Conservation (phyloP, 2,888 invertebrate species). For the Salticus scenicus region DNA sequence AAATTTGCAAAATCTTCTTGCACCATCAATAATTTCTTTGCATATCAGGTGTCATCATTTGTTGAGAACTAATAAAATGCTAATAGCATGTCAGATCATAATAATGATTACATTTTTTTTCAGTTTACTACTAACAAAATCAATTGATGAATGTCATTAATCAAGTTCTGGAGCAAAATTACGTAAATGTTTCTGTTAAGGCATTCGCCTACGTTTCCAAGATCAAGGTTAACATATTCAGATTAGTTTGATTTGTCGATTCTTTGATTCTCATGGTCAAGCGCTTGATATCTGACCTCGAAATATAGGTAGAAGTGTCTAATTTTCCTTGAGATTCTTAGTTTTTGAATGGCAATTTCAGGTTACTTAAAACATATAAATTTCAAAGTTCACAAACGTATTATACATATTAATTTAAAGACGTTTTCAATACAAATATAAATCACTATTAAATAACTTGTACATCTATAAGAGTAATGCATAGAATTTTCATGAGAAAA, state of each 20-base stretch:
- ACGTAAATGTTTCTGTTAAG: background rate
- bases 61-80: background rate
- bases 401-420: background rate
- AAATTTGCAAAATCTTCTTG: background rate
- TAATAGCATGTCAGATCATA: background rate
- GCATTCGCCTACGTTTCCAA: conserved; percentile 49
- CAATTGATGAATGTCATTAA: conserved; percentile 1
- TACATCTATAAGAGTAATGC: no score
- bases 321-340: conserved; percentile 8
- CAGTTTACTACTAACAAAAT: background rate
- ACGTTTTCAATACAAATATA: background rate
- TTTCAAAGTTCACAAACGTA: background rate
- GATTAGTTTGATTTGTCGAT: conserved; percentile 34
- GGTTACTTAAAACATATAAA: background rate
- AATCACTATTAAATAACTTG: no score
- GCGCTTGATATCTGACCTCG: conserved; percentile 37
- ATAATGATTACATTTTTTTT: no score
- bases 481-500: no score
- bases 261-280: conserved; percentile 49
- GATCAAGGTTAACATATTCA: conserved; percentile 36
- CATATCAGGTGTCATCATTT: background rate
- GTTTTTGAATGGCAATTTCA: background rate
- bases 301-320: conserved; percentile 22
- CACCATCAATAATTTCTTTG: background rate
- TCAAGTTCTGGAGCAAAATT: background rate